phyloP scores from a whole-genome alignment of 1,140 invertebrate species.

The Temnothorax nylanderi region DNA sequence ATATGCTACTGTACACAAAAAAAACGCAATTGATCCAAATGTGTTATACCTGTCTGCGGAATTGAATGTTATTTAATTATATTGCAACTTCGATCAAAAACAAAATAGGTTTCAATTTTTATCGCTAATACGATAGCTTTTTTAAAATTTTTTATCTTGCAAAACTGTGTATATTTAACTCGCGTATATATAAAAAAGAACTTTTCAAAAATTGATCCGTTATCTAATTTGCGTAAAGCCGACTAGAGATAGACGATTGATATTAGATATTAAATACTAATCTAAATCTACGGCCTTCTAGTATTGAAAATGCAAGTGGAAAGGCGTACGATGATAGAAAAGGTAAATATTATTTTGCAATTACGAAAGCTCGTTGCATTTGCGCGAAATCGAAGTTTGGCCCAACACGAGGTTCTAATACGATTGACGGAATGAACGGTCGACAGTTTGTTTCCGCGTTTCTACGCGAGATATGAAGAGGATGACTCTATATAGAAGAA shows the following conservation, averaged over 20 bases:
- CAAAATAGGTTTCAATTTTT: slow-evolving; percentile 1
- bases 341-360: background rate
- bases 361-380: background rate
- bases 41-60: background rate
- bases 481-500: slow-evolving; percentile 24
- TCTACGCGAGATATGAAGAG: background rate
- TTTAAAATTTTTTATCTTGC: background rate
- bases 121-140: background rate
- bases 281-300: background rate
- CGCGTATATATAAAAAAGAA: background rate
- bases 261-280: background rate
- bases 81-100: background rate
- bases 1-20: background rate
- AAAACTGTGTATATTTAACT: slow-evolving; percentile 2
- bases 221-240: background rate
- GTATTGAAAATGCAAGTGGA: background rate
- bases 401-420: background rate
- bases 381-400: background rate
- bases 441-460: background rate
- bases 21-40: background rate
- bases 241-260: background rate
- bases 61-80: background rate
- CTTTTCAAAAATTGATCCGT: background rate
- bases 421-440: slow-evolving; percentile 27
- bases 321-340: background rate